Evolutionary conservation across 2,888 invertebrate genomes (phyloP).

Genomic region (Apeira syringaria): DNA sequence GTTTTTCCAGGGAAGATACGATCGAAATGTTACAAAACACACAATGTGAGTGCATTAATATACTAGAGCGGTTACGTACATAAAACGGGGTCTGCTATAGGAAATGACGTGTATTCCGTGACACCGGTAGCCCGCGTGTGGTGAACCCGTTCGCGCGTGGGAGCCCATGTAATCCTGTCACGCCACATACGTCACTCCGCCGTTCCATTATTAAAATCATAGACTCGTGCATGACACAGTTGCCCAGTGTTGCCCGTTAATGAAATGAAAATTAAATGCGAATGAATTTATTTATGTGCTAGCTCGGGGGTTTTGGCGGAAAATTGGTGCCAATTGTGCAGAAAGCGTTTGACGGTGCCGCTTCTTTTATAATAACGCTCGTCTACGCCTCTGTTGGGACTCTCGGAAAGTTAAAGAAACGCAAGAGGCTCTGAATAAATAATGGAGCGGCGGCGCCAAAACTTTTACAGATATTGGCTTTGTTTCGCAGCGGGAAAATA

Average conservation of each 20-base stretch:
- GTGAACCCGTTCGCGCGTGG: conserved; percentile 21
- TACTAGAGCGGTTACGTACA: conserved; percentile 19
- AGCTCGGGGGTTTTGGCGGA: conserved; percentile 36
- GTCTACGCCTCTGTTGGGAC: conserved; percentile 32
- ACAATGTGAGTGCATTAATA: conserved; percentile 25
- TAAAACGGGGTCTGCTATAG: conserved; percentile 23
- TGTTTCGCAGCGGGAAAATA: conserved; percentile 62
- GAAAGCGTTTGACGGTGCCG: conserved; percentile 28
- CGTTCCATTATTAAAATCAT: conserved; percentile 38
- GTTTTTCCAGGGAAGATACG: conserved; percentile 19
- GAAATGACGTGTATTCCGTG: conserved; percentile 29
- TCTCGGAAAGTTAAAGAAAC: conserved; percentile 58
- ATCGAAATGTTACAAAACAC: conserved; percentile 27
- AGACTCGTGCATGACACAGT: conserved; percentile 14
- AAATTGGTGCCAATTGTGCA: conserved; percentile 50
- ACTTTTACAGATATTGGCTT: conserved; percentile 72
- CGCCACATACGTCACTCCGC: conserved; percentile 49
- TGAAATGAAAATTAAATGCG: conserved; percentile 29
- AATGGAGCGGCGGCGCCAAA: conserved; percentile 55
- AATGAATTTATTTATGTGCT: conserved; percentile 37
- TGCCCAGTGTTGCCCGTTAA: conserved; percentile 19
- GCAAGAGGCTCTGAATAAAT: conserved; percentile 67
- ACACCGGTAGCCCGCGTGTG: conserved; percentile 26
- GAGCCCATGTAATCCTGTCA: conserved; percentile 31
- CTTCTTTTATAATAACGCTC: conserved; percentile 48